A percentile compares a stretch with the other conserved stretches of the same genome.
These are phyloP conservation scores for Campylomormyrus tamandua DNA, from an alignment of 2,113 vertebrate species.

Conservation along the genomic window DNA sequence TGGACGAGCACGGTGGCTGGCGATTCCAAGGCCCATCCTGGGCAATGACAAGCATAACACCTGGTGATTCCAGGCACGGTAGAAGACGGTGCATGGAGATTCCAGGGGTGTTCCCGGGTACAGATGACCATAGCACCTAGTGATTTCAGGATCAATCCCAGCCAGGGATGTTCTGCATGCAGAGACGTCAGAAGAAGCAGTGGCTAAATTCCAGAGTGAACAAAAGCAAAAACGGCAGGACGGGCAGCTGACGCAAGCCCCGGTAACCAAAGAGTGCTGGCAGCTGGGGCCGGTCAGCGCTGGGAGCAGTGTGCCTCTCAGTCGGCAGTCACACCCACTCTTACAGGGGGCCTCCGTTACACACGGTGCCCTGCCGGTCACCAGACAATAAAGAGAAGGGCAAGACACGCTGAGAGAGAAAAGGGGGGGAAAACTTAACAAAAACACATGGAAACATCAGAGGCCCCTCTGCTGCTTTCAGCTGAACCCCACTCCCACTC, in stretches of 20 bases:
- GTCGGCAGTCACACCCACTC: conserved; percentile 45
- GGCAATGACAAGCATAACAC: not conserved
- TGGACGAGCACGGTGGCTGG: not conserved
- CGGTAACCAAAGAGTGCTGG: conserved; percentile 31
- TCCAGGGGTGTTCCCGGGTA: not conserved
- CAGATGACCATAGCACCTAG: not conserved
- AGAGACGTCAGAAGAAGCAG: not conserved
- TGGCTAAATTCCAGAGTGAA: not conserved
- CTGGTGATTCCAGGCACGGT: not conserved
- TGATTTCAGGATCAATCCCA: not conserved
- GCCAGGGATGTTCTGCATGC: not conserved
- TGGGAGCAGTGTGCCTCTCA: not conserved
- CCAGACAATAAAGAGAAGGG: conserved; percentile 39
- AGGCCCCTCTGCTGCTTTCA: not conserved
- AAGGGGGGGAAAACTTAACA: not conserved
- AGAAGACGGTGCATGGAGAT: not conserved
- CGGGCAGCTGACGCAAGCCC: conserved; percentile 39
- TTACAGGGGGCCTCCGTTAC: conserved; percentile 59
- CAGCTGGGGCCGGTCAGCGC: conserved; percentile 34
- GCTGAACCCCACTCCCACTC: not conserved
- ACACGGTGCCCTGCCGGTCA: conserved; percentile 49
- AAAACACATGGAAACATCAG: not conserved
- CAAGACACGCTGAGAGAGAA: not conserved
- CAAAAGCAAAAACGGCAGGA: not conserved
- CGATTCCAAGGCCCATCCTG: not conserved